Conservation (phyloP, 2,113 vertebrate species). For the Calypte anna region DNA sequence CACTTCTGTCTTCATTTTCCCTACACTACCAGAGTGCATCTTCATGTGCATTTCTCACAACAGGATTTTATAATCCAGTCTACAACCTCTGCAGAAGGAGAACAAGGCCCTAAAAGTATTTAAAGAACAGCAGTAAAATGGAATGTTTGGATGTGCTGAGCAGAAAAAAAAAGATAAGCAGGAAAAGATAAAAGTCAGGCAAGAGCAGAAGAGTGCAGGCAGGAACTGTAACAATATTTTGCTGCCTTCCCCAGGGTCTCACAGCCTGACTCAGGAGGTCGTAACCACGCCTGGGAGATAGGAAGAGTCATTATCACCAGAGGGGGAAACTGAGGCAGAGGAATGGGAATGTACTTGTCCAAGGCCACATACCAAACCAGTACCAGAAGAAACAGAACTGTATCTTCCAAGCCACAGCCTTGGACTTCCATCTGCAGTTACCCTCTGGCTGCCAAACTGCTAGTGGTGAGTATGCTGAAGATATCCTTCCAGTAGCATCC, state of each 20-base stretch:
- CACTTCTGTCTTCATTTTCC: background rate
- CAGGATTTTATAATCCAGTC: background rate
- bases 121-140: background rate
- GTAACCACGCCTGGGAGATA: slow-evolving; percentile 18
- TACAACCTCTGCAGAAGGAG: slow-evolving; percentile 13
- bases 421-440: background rate
- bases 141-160: background rate
- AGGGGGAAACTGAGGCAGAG: slow-evolving; percentile 38
- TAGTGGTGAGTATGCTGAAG: background rate
- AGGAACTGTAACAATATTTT: slow-evolving; percentile 26
- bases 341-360: background rate
- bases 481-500: slow-evolving; percentile 6
- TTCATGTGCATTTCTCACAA: background rate
- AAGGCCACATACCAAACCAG: background rate
- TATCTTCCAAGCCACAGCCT: background rate
- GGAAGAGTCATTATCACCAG: slow-evolving; percentile 14
- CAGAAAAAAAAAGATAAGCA: background rate
- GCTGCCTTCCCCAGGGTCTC: background rate
- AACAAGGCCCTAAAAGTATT: background rate
- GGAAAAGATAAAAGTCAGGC: background rate
- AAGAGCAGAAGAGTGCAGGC: background rate
- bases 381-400: background rate
- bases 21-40: background rate
- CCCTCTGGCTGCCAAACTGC: background rate
- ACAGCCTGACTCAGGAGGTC: slow-evolving; percentile 22